phyloP scores from a whole-genome alignment of 1,140 invertebrate genomes.

The Drosophila nasuta region DNA sequence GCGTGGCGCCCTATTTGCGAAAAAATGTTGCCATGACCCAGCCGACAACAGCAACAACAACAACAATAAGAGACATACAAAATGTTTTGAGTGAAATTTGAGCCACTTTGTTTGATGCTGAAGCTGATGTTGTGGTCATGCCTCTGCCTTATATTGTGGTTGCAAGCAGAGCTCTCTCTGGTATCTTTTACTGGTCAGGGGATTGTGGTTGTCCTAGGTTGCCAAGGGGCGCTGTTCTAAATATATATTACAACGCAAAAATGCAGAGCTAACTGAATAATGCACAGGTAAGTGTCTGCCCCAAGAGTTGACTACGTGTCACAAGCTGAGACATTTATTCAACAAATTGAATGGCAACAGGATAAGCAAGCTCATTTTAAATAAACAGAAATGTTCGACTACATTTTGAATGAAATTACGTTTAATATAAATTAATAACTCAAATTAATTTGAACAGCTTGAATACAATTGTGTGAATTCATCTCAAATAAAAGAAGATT shows the following conservation, averaged over 20 bases:
- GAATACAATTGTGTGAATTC: too few species aligned
- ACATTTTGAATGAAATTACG: too few species aligned
- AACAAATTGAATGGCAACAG: constrained; percentile 2
- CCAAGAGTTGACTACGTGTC: neutral
- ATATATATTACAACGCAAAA: constrained; percentile 7
- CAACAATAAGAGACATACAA: constrained; percentile 1
- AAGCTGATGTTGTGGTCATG: constrained; percentile 1
- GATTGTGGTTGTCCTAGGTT: constrained; percentile 7
- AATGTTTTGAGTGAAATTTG: constrained; percentile 60
- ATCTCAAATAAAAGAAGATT: too few species aligned
- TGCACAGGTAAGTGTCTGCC: constrained; percentile 20
- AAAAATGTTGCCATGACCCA: constrained; percentile 65
- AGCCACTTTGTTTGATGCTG: constrained; percentile 56
- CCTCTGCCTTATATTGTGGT: constrained; percentile 40
- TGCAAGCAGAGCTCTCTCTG: constrained; percentile 6
- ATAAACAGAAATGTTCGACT: too few species aligned
- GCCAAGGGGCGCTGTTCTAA: constrained; percentile 1
- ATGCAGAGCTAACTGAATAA: constrained; percentile 17
- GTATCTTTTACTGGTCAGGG: neutral
- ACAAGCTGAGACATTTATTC: neutral
- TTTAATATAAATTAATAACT: too few species aligned
- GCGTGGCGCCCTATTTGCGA: constrained; percentile 57
- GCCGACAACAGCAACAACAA: constrained; percentile 24
- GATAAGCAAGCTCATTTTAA: neutral
- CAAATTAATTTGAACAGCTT: too few species aligned